Evolutionary conservation across 92 coral and sea anemone genomes (phyloP).

Genomic region (Anthopleura xanthogrammica): DNA sequence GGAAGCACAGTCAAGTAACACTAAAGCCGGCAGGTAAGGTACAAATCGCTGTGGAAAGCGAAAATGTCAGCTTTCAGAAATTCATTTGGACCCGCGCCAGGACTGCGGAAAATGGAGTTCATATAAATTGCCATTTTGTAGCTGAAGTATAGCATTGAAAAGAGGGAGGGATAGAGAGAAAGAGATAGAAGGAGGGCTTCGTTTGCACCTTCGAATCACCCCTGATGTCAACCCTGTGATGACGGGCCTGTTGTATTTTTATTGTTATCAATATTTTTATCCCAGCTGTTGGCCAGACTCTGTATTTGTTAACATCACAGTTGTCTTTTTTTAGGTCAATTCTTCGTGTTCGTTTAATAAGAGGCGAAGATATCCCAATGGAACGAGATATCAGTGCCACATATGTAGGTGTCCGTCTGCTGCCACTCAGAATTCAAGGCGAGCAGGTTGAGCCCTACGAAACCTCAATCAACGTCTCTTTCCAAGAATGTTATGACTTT

Average conservation of each 20-base stretch:
- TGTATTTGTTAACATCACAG: neutral
- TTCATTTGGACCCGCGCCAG: no score
- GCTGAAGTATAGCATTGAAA: no score
- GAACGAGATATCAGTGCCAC: slow-evolving; percentile 80
- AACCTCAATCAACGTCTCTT: slow-evolving; percentile 76
- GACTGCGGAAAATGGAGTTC: no score
- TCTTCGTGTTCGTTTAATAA: slow-evolving; percentile 79
- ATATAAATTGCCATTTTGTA: no score
- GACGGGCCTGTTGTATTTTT: neutral
- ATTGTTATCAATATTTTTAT: neutral
- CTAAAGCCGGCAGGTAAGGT: no score
- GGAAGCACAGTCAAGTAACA: no score
- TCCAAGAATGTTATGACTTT: slow-evolving; percentile 78
- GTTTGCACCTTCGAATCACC: neutral
- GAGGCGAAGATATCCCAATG: slow-evolving; percentile 95
- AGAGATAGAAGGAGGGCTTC: no score
- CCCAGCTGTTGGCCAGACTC: no score
- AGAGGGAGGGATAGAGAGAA: no score
- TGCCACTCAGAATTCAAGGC: slow-evolving; percentile 70
- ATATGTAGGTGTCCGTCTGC: slow-evolving; percentile 82
- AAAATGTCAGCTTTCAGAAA: no score
- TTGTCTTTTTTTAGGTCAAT: slow-evolving; percentile 49
- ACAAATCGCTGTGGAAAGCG: no score
- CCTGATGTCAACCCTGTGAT: no score
- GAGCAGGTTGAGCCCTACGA: slow-evolving; percentile 68